Percentiles rank a stretch among this genome's conserved stretches.
Evolutionary conservation across 2,888 invertebrate species (phyloP).

Genomic region (Oxyteleia sp.): DNA sequence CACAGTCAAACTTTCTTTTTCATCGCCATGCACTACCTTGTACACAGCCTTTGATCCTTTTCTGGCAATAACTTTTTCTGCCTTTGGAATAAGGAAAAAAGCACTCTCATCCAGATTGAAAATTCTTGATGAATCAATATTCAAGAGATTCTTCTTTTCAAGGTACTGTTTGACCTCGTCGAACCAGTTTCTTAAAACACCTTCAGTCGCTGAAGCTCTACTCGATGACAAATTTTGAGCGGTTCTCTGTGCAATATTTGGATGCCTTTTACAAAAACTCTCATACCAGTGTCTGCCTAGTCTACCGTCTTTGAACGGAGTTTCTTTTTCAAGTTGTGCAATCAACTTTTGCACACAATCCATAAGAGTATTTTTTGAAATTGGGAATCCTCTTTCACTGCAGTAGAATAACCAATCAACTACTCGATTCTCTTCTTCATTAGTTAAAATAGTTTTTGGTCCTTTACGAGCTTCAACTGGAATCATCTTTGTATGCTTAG

Average conservation of each 20-base stretch:
- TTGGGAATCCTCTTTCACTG: slow-evolving; percentile 77
- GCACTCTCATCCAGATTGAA: slow-evolving; percentile 85
- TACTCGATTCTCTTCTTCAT: slow-evolving; percentile 54
- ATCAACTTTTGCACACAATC: slow-evolving; percentile 75
- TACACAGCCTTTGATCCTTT: slow-evolving; percentile 75
- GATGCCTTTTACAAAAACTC: neutral
- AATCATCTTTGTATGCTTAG: slow-evolving; percentile 13
- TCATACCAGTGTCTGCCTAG: slow-evolving; percentile 9
- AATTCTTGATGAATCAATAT: slow-evolving; percentile 76
- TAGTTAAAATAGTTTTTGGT: slow-evolving; percentile 44
- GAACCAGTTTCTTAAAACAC: slow-evolving; percentile 1
- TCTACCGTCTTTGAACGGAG: slow-evolving; percentile 76
- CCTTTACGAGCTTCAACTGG: slow-evolving; percentile 25
- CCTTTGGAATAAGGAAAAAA: slow-evolving; percentile 84
- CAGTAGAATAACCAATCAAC: slow-evolving; percentile 75
- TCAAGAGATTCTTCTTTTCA: neutral
- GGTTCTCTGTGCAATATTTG: neutral
- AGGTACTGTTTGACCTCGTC: neutral
- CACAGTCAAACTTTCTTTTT: slow-evolving; percentile 31
- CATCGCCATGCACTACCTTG: slow-evolving; percentile 12
- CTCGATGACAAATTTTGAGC: slow-evolving; percentile 7
- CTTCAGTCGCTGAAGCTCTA: neutral
- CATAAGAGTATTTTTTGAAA: slow-evolving; percentile 77
- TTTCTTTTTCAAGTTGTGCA: slow-evolving; percentile 40
- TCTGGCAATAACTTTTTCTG: slow-evolving; percentile 79